phyloP scores from a whole-genome alignment of 2,797 vertebrate species.

The Rhynchonycteris naso region DNA sequence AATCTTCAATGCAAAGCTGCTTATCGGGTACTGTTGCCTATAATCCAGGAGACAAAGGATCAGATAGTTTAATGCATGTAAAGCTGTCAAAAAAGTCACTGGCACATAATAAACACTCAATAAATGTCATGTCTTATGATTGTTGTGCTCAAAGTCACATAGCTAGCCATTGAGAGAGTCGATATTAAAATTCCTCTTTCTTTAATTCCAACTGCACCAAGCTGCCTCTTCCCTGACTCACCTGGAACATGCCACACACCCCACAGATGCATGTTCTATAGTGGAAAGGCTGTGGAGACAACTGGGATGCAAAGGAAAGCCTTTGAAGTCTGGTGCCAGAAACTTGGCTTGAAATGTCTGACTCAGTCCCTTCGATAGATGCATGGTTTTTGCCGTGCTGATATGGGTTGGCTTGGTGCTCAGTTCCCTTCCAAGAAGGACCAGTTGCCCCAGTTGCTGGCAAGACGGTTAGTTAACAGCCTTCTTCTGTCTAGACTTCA shows the following conservation, averaged over 20 bases:
- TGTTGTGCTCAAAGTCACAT: not conserved
- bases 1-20: conserved; percentile 11
- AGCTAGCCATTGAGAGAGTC: not conserved
- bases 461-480: not conserved
- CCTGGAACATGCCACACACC: not conserved
- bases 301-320: not conserved
- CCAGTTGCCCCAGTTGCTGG: not conserved
- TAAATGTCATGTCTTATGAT: not conserved
- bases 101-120: not conserved
- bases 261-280: not conserved
- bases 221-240: not conserved
- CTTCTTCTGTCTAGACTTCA: not conserved
- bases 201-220: not conserved
- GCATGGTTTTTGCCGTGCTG: not conserved
- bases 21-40: not conserved
- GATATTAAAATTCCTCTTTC: not conserved
- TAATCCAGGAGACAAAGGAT: conserved; percentile 10
- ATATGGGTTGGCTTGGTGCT: not conserved
- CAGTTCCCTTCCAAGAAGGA: not conserved
- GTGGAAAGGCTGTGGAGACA: not conserved
- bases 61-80: not conserved
- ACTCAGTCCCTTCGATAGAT: not conserved
- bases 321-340: not conserved
- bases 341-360: not conserved
- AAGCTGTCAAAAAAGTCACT: not conserved